Percentiles rank a stretch among this genome's conserved stretches.
phyloP scores from a whole-genome alignment of 2,888 invertebrate genomes.

The Anticlea derivata region DNA sequence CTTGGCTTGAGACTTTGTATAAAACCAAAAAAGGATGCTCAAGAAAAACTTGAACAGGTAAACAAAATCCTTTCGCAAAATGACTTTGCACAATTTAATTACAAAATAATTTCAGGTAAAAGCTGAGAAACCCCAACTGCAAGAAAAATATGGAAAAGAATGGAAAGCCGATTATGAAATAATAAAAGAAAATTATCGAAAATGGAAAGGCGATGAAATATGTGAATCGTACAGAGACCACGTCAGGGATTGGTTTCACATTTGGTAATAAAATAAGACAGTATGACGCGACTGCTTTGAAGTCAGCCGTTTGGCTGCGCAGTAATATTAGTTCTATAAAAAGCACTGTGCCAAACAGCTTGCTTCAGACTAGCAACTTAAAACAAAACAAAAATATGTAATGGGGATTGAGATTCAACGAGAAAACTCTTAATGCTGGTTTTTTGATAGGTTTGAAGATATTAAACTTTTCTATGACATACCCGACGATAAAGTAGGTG shows the following conservation, averaged over 20 bases:
- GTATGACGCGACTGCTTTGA: no score
- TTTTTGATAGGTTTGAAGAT: constrained; percentile 54
- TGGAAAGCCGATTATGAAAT: constrained; percentile 41
- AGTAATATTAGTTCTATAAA: no score
- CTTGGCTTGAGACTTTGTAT: constrained; percentile 49
- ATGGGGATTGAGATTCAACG: not conserved
- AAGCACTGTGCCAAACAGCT: no score
- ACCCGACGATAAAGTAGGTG: constrained; percentile 53
- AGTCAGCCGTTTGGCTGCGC: no score
- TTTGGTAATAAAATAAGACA: constrained; percentile 50
- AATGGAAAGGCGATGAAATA: constrained; percentile 43
- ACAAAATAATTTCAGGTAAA: constrained; percentile 28
- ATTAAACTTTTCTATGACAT: constrained; percentile 59
- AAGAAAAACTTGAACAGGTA: constrained; percentile 47
- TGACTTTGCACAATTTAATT: not conserved
- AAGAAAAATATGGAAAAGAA: constrained; percentile 43
- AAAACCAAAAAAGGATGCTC: constrained; percentile 28
- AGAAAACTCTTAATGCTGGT: not conserved
- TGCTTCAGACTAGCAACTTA: no score
- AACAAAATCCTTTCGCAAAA: not conserved
- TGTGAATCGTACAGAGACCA: constrained; percentile 57
- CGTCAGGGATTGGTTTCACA: constrained; percentile 62
- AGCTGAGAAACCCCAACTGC: constrained; percentile 22
- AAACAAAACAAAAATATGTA: not conserved
- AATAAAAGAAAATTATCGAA: constrained; percentile 46